phyloP scores from a whole-genome alignment of 2,888 invertebrate genomes.

The Cantharis rufa region DNA sequence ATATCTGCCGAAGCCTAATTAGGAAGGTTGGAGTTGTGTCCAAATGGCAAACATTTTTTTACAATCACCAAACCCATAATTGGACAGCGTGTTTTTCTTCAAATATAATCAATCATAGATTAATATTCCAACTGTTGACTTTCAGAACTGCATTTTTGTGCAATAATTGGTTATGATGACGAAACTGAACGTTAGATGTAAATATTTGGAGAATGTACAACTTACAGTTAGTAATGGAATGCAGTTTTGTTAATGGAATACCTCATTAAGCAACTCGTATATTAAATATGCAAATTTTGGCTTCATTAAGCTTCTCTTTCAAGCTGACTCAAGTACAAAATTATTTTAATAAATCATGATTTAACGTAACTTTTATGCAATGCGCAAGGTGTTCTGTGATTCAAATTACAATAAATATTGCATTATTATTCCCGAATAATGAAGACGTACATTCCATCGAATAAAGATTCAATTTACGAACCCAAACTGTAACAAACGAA shows the following conservation, averaged over 20 bases:
- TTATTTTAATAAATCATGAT: background rate
- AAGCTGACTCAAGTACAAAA: background rate
- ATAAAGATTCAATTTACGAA: background rate
- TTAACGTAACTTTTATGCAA: background rate
- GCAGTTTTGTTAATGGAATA: background rate
- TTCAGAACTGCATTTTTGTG: background rate
- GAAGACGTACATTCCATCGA: background rate
- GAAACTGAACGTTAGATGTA: background rate
- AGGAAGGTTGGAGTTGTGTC: background rate
- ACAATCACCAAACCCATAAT: background rate
- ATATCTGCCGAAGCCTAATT: background rate
- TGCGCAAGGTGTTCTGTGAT: background rate
- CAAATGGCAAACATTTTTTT: background rate
- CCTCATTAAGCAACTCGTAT: background rate
- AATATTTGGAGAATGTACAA: background rate
- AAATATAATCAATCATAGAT: background rate
- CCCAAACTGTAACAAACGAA: background rate
- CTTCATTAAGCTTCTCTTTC: background rate
- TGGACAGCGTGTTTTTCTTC: background rate
- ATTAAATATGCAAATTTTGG: constrained; percentile 1
- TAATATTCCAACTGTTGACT: background rate
- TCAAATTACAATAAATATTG: background rate
- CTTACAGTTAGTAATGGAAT: background rate
- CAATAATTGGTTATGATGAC: background rate
- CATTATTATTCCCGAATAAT: background rate